phyloP scores from a whole-genome alignment of 2,797 vertebrate species.

The Dicrostonyx torquatus region DNA sequence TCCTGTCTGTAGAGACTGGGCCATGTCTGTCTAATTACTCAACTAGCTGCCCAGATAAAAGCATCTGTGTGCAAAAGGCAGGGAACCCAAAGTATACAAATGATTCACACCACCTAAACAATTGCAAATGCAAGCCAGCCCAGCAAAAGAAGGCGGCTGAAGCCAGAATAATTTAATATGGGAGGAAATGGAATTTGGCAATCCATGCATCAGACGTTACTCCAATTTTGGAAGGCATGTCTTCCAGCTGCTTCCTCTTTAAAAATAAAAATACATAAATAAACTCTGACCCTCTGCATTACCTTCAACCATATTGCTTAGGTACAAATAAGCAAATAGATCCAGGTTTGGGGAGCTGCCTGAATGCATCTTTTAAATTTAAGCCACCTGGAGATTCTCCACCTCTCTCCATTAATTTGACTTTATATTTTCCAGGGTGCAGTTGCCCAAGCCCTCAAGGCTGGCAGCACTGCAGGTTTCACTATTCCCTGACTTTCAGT shows the following conservation, averaged over 20 bases:
- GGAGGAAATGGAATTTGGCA: conserved; percentile 64
- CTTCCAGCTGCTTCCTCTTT: conserved; percentile 67
- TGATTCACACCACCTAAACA: conserved; percentile 81
- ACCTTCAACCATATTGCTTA: conserved; percentile 66
- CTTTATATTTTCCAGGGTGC: conserved; percentile 15
- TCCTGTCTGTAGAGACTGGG: conserved; percentile 57
- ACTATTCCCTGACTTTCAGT: background rate
- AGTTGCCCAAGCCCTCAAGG: background rate
- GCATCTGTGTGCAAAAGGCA: conserved; percentile 83
- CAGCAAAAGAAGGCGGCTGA: conserved; percentile 44
- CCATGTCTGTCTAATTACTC: conserved; percentile 76
- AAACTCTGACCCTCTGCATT: background rate
- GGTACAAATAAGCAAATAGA: conserved; percentile 31
- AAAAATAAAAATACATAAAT: background rate
- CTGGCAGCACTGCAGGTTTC: background rate
- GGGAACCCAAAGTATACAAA: conserved; percentile 83
- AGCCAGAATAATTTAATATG: conserved; percentile 83
- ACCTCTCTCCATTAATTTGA: background rate
- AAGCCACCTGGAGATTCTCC: background rate
- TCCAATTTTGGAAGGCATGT: conserved; percentile 81
- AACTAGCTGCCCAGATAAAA: conserved; percentile 82
- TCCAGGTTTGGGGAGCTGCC: background rate
- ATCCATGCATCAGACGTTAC: conserved; percentile 62
- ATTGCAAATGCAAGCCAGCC: conserved; percentile 78
- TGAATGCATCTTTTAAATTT: conserved; percentile 31